Base-by-base conservation (phyloP, 2,113 vertebrate genomes). In the Artemisiospiza belli region DNA sequence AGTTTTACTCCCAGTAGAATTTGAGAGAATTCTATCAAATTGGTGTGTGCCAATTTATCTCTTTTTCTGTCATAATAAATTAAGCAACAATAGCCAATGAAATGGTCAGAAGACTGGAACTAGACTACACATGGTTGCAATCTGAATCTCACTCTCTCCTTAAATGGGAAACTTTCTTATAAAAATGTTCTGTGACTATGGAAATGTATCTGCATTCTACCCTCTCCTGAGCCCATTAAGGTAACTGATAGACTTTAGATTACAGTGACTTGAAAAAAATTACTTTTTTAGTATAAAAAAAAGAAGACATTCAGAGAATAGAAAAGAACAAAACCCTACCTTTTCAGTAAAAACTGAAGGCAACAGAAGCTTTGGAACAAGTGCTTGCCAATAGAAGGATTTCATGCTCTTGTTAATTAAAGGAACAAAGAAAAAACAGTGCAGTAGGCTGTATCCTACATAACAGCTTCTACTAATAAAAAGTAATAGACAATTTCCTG, bases 391-490 rank as follows among this genome's bases (percentile, higher is more conserved):
- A 91, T 82, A 95, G 97, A 97, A 95, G 94, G 97, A 98, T 98
- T 97, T 97, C 97, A 98, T 97, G 98, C 98, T 97, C 97, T 97
- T 95, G 97, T 98, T 99, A 99, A 99, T 99, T 99, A 99, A 99
- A 99, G 86, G 98, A 98, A 98, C 98, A 98, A 98, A 98, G 96
- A 73, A 89, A 68, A 94, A 96, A 96, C 90, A 98, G 97, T 96
- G 98, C 98, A 98, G 91, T 93, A 97, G 98, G 95, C 98, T 98
- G 98, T 97, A 97, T 98, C 98, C 97, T 97, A 96, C 98, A 98
- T 98, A 98, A 98, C 98, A 98, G 98, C 98, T 98, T 97, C 97
- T 95, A 98, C 98, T 98, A 98, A 98, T 99, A 98, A 98, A 98
- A 99, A 98, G 98, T 98, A 98, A 98, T 97, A 98, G 98, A 98